Base-by-base conservation (phyloP, 2,113 vertebrate species). In the Sphaerodactylus townsendi region DNA sequence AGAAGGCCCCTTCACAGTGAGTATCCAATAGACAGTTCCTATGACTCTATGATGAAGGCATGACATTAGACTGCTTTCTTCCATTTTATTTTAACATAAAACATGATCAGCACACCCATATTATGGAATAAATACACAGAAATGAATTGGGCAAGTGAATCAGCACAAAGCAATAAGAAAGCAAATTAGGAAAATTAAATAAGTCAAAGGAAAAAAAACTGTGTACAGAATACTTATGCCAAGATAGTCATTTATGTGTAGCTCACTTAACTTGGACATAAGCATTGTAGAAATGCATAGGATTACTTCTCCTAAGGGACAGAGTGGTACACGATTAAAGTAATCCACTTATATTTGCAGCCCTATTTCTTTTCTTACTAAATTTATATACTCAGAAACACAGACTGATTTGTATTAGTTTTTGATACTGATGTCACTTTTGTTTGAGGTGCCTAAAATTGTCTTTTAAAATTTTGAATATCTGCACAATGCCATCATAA, bases 41-140 rank as follows among this genome's bases (percentile, higher is more conserved):
- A n/a, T 21, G 41, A 33, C 13, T 79, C 21, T 28, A 72, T 5
- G 30, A 79, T 48, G n/a, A 30, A 68, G 23, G 10, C 21, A 50
- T 48, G 41, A 11, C 46, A 23, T 50, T 75, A 53, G 33, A 75
- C 17, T 33, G n/a, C 73, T 75, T 53, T n/a, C 33, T 4, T 9
- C 10, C 17, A 48, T 79, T 79, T 79, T 46, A 41, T 53, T 79
- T 85, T 44, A 75, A 72, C 83, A 87, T 21, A 13, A 82, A 68
- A 28, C 39, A 79, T 85, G 56, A 83, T 90, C 35, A 44, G 81
- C 77, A 35, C 0, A 1, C 17, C 6, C 3, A 73, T 33, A 75
- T 89, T 30, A 10, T 17, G 0, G 0, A 1, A 62, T 25, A 77
- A 86, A 59, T 41, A 53, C 3, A 66, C 39, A 6, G 8, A 64